Evolutionary conservation across 2,113 vertebrate species (phyloP), one percentile per base, ranked within the genome.

Genomic region (Macquaria ambigua): DNA sequence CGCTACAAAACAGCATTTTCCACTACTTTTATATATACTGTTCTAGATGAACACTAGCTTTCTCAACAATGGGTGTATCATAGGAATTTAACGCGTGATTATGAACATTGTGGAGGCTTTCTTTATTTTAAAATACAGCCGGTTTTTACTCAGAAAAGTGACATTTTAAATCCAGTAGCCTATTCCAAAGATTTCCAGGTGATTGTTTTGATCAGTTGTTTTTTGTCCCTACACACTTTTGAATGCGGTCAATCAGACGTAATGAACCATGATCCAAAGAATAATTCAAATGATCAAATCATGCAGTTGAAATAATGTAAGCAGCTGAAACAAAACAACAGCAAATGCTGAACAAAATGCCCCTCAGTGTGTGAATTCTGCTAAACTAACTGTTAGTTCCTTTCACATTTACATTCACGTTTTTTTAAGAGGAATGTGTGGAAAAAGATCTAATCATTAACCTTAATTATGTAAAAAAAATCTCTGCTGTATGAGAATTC

Each of bases 1-100:
- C 74, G 84, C 69, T 64, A 53, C 28, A 61, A 56, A 87, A 61
- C 1, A 71, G 59, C 7, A 9, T 68, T 67, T 79, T 23, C 10
- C 23, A 23, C 34, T 31, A 31, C 28, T 31, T 31, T 39, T 5
- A 5, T 25, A 48, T 7, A 2, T 14, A 2, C 37, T 5, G 23
- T 2, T 39, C 6, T 0, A 1, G 23, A 16, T 16, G 10, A 21
- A 8, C 2, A 3, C 0, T n/a, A 6, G 41, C 18, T n/a, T 21
- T 43, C 31, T 50, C 7, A 58, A 43, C 52, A 1, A 7, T 9
- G 25, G 8, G 25, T 53, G 31, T n/a, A 39, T 34, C 9, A 46
- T 6, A n/a, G 31, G 46, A 63, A 31, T 68, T 48, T 6, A 63
- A n/a, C 16, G 5, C 16, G 9, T 41, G n/a, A 48, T 21, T 64